Evolutionary conservation across 2,888 invertebrate species (phyloP), one percentile per base, ranked within the genome.

Genomic region (Saturnia pavonia): DNA sequence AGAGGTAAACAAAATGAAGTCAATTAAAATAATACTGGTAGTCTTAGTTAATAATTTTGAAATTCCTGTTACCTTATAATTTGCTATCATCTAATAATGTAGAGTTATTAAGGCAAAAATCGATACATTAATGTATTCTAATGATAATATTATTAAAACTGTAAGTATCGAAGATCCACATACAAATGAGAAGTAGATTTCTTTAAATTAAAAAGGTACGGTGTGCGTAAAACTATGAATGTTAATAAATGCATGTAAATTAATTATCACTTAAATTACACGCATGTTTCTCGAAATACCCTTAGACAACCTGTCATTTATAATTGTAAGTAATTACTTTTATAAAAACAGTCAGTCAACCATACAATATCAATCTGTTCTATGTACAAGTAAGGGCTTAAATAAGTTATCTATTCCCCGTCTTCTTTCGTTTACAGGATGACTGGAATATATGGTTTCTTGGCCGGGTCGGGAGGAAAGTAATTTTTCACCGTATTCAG

Each of bases 401-500:
- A 89, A 85, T 83, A 87, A 88, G 88, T 87, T 89, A 89, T 90
- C 88, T 83, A 81, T 83, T 82, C 85, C 27, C 84, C 79, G 85
- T 88, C 87, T 88, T 84, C 80, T 85, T 84, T 89, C 89, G 88
- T 90, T 25, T 60, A 60, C 84, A 83, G 80, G 81, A 85, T 88
- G 88, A 85, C 87, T 88, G 78, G 86, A 88, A 91, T 89, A 85
- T 90, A 91, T 86, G 85, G 80, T 82, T 83, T 84, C 83, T 81
- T 83, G 80, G 82, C 80, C 78, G 82, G 84, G 85, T 84, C 80
- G 85, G 85, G 82, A 81, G 82, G 83, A 77, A 87, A 85, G 91
- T 87, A 88, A 92, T 92, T 91, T 92, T 91, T 93, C 90, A 92
- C 88, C 77, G 82, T 86, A 90, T 90, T 87, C 88, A 87, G 87